These are phyloP conservation scores for Drosophila stalkeri DNA, from an alignment of 2,888 invertebrate species.

Conservation along the genomic window DNA sequence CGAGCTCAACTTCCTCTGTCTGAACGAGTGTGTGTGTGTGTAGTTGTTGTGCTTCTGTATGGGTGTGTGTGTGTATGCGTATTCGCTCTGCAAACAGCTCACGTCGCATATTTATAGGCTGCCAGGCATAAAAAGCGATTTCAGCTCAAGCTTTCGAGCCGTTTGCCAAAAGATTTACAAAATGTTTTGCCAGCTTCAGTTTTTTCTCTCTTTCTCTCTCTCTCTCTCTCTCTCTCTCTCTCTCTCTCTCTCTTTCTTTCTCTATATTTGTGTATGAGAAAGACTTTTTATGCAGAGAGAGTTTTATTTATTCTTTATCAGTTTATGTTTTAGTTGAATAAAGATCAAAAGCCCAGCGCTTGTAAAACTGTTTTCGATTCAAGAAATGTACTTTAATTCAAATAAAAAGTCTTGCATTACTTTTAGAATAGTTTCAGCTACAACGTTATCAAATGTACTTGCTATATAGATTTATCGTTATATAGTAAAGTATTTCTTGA, in stretches of 20 bases:
- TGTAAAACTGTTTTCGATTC: background rate
- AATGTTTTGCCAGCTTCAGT: constrained; percentile 52
- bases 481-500: background rate
- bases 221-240: background rate
- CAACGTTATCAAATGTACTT: background rate
- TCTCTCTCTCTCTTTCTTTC: background rate
- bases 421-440: background rate
- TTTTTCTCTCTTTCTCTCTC: background rate
- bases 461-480: background rate
- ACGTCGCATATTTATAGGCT: constrained; percentile 82
- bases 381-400: background rate
- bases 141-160: constrained; percentile 58
- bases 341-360: constrained; percentile 1
- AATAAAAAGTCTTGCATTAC: background rate
- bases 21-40: constrained; percentile 1
- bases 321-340: constrained; percentile 1
- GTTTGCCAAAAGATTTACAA: constrained; percentile 79
- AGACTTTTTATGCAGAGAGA: background rate
- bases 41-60: constrained; percentile 20
- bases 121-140: constrained; percentile 80
- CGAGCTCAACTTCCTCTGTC: constrained; percentile 14
- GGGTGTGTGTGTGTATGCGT: constrained; percentile 16
- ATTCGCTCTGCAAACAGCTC: constrained; percentile 69
- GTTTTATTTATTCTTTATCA: constrained; percentile 16
- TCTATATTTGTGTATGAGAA: background rate